Evolutionary conservation across 2,113 vertebrate genomes (phyloP).

Genomic region (Vombatus ursinus): DNA sequence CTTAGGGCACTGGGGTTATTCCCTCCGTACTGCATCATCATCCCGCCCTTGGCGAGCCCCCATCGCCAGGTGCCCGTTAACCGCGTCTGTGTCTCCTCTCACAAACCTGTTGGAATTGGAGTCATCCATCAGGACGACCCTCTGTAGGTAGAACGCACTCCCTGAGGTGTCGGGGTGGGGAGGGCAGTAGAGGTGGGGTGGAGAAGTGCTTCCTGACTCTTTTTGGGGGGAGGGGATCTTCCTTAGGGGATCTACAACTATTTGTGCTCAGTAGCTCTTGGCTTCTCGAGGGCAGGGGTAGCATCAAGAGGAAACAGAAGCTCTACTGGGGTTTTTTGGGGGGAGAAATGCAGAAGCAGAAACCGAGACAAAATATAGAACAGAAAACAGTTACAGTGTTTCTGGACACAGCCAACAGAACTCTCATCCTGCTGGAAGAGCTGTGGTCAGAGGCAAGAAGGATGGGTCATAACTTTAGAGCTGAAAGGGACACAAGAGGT

Average conservation of each 20-base stretch:
- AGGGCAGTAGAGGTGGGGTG: not conserved
- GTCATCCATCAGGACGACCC: not conserved
- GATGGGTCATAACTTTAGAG: not conserved
- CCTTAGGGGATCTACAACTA: not conserved
- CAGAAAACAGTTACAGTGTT: constrained; percentile 57
- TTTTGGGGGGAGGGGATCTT: not conserved
- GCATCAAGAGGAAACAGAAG: constrained; percentile 78
- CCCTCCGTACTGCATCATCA: not conserved
- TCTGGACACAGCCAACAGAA: not conserved
- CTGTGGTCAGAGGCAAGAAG: not conserved
- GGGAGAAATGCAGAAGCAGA: constrained; percentile 61
- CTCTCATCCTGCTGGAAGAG: not conserved
- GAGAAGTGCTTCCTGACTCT: not conserved
- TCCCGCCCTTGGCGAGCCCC: not conserved
- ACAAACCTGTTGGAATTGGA: not conserved
- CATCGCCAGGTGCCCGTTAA: not conserved
- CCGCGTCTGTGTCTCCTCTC: not conserved
- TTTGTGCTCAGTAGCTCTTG: not conserved
- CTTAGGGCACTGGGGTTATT: constrained; percentile 9
- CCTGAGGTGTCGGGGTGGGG: not conserved
- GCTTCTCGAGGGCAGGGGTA: not conserved
- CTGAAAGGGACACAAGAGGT: not conserved
- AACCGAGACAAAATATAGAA: constrained; percentile 68
- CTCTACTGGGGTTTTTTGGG: not conserved
- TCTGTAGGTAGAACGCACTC: not conserved